Percentiles rank a stretch among this genome's conserved stretches.
Evolutionary conservation across 37 sponge, comb jelly and placozoan species (phyloP).

Genomic region (Spongilla lacustris): DNA sequence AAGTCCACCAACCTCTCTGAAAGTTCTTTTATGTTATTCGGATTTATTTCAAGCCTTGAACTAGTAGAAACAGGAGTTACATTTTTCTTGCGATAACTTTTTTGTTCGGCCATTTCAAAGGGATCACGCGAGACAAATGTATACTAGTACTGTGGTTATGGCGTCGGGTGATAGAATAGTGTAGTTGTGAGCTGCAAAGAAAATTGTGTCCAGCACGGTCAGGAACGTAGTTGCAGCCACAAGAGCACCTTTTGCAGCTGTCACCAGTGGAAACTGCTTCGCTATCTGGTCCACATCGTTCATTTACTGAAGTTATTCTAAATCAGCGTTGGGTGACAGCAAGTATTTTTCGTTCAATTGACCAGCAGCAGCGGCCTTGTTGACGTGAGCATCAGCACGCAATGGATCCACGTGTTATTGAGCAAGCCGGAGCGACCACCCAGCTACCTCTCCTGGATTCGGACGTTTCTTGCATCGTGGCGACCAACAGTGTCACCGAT

Average conservation of each 20-base stretch:
- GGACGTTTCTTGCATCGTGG: neutral
- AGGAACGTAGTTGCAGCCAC: neutral
- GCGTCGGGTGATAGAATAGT: constrained; percentile 13
- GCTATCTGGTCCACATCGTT: neutral
- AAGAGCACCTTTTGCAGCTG: neutral
- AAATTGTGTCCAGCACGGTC: neutral
- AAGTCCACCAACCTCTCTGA: constrained; percentile 5
- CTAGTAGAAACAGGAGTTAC: neutral
- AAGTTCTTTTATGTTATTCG: constrained; percentile 15
- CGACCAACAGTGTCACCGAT: neutral
- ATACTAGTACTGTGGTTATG: constrained; percentile 12
- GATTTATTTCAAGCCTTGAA: constrained; percentile 2
- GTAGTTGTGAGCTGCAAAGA: constrained; percentile 13
- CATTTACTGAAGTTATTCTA: neutral
- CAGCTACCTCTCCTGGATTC: neutral
- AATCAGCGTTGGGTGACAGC: neutral
- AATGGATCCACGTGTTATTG: neutral
- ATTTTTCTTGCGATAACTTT: neutral
- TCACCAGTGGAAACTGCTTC: neutral
- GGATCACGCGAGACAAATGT: constrained; percentile 16
- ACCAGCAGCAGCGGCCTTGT: neutral
- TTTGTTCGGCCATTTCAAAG: neutral
- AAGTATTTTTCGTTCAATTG: neutral
- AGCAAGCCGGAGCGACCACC: neutral
- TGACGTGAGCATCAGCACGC: neutral